Evolutionary conservation across 1,140 invertebrate genomes (phyloP), one percentile per base, ranked within the genome.

Genomic region (Limonius californicus): DNA sequence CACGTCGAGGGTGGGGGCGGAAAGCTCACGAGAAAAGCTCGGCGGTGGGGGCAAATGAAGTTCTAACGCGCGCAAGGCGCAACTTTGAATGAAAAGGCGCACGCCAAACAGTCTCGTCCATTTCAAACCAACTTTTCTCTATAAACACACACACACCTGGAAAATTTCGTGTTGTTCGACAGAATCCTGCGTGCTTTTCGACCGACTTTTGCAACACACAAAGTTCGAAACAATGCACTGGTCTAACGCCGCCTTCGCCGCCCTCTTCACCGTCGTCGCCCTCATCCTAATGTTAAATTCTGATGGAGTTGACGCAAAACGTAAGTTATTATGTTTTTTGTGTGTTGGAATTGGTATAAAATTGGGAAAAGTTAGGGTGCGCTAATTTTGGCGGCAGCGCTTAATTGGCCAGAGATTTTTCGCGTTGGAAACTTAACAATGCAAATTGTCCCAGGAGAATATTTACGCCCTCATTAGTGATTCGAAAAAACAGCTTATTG

Each of bases 21-120:
- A 6, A 6, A 45, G 2, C 2, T 45, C 4, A 45, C 42, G n/a
- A 6, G 2, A 12, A 12, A 45, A 45, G 16, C 6, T 18, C 42
- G n/a, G n/a, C n/a, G n/a, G n/a, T n/a, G n/a, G 43, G 43, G 43
- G 43, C 4, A 18, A 18, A 4, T 7, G 43, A 58, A 11, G 47
- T 11, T n/a, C 9, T 45, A 43, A 14, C 15, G 30, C 56, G 62
- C 56, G 62, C 62, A 58, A 59, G 62, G 50, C 62, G 43, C 50
- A 43, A 59, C 47, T 61, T 61, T 61, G 59, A 65, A 65, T 65
- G 64, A 65, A 65, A 65, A 65, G 64, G 55, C 59, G 23, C 30
- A 30, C 59, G 47, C 56, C 16, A 65, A 65, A 59, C 42, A 50
- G 23, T 30, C 53, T 59, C 59, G 30, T 55, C 32, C 64, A 65